Evolutionary conservation across 2,113 vertebrate genomes (phyloP).

Genomic region (Dolichallabes microphthalmus): DNA sequence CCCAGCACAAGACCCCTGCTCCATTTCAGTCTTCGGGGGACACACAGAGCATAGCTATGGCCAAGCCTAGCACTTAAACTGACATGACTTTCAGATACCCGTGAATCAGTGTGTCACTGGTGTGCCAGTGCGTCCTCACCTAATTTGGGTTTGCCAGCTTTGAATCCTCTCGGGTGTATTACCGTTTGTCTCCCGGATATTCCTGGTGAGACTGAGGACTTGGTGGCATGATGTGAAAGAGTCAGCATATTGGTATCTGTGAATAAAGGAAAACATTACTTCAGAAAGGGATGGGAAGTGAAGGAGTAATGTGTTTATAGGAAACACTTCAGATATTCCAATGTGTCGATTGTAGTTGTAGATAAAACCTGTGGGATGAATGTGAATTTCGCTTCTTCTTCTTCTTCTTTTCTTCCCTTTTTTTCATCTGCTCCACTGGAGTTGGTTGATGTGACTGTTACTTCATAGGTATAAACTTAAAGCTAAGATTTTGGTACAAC

Average conservation of each 20-base stretch:
- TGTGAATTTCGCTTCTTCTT: conserved; percentile 60
- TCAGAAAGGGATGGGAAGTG: conserved; percentile 61
- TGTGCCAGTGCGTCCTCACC: conserved; percentile 55
- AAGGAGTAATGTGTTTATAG: conserved; percentile 54
- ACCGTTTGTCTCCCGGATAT: conserved; percentile 41
- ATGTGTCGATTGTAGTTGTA: conserved; percentile 62
- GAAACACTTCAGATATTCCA: conserved; percentile 62
- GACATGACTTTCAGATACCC: conserved; percentile 49
- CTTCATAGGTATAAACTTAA: conserved; percentile 67
- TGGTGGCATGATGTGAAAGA: conserved; percentile 57
- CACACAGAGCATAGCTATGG: conserved; percentile 55
- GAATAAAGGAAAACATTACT: conserved; percentile 57
- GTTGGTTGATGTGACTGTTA: conserved; percentile 77
- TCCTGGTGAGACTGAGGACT: conserved; percentile 49
- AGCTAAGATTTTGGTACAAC: conserved; percentile 74
- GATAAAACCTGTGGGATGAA: conserved; percentile 64
- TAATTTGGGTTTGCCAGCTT: conserved; percentile 61
- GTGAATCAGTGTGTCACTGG: conserved; percentile 52
- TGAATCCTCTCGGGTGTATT: conserved; percentile 54
- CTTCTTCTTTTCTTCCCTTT: conserved; percentile 9
- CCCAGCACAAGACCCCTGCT: conserved; percentile 54
- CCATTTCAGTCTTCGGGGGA: conserved; percentile 71
- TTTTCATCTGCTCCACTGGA: conserved; percentile 63
- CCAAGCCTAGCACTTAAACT: conserved; percentile 28
- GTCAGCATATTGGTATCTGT: conserved; percentile 58